These are phyloP conservation scores for Decapterus maruadsi DNA, from an alignment of 2,797 vertebrate species.

Conservation along the genomic window DNA sequence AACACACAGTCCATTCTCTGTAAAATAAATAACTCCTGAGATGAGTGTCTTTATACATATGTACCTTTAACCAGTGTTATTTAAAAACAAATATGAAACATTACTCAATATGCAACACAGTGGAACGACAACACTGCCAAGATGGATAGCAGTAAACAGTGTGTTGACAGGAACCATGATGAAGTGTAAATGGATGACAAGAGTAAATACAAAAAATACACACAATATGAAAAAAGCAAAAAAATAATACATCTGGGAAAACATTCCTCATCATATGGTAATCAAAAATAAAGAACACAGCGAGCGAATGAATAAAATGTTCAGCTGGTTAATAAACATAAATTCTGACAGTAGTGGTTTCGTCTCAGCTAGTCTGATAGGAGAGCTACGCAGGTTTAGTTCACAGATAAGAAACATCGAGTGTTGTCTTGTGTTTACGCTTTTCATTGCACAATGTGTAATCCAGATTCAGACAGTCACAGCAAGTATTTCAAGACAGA, in stretches of 20 bases:
- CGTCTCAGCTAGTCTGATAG: background rate
- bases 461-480: constrained; percentile 15
- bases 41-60: constrained; percentile 58
- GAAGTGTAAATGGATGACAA: constrained; percentile 24
- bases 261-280: constrained; percentile 37
- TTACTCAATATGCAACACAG: constrained; percentile 50
- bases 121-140: constrained; percentile 21
- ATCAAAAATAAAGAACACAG: constrained; percentile 29
- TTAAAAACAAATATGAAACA: constrained; percentile 8
- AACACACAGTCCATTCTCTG: constrained; percentile 38
- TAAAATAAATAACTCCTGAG: constrained; percentile 73
- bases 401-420: constrained; percentile 37
- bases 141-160: constrained; percentile 29
- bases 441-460: constrained; percentile 21
- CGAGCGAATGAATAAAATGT: constrained; percentile 31
- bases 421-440: background rate
- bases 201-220: constrained; percentile 38
- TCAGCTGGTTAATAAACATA: constrained; percentile 32
- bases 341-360: constrained; percentile 15
- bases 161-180: constrained; percentile 23
- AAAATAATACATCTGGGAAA: constrained; percentile 35
- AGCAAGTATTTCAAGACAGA: constrained; percentile 16
- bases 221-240: constrained; percentile 10
- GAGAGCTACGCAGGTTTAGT: constrained; percentile 12
- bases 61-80: constrained; percentile 34